A percentile compares a stretch with the other conserved stretches of the same genome.
Conservation (phyloP, 2,797 vertebrate genomes). For the Petrocephalus schoutedeni region DNA sequence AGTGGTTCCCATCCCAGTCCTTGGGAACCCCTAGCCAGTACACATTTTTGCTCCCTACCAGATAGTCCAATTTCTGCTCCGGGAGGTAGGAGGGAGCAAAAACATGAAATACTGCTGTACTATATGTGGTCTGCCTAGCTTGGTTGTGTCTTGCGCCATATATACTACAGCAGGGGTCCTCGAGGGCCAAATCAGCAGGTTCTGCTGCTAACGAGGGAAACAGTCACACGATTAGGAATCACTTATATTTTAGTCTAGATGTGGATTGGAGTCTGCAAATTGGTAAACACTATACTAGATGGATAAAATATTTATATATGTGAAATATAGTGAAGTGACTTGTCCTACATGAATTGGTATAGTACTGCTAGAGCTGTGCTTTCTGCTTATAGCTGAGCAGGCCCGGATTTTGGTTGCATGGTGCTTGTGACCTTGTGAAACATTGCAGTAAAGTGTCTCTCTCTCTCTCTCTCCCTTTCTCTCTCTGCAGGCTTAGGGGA, state of each 20-base stretch:
- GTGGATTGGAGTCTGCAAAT: neutral
- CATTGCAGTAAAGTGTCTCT: neutral
- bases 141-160: neutral
- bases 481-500: constrained; percentile 61
- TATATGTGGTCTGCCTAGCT: neutral
- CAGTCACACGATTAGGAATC: neutral
- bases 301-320: neutral
- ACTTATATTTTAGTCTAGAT: neutral
- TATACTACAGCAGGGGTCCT: neutral
- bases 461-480: constrained; percentile 1
- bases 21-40: neutral
- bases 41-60: neutral
- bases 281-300: neutral
- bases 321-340: neutral
- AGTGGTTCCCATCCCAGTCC: neutral
- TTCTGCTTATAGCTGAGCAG: neutral
- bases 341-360: neutral
- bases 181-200: neutral
- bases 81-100: neutral
- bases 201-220: neutral
- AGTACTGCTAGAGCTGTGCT: neutral
- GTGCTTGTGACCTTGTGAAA: neutral
- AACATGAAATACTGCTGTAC: neutral
- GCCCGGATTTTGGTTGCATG: neutral
- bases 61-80: neutral